These are phyloP conservation scores for Lapara coniferarum DNA, from an alignment of 2,888 invertebrate genomes.

Conservation along the genomic window DNA sequence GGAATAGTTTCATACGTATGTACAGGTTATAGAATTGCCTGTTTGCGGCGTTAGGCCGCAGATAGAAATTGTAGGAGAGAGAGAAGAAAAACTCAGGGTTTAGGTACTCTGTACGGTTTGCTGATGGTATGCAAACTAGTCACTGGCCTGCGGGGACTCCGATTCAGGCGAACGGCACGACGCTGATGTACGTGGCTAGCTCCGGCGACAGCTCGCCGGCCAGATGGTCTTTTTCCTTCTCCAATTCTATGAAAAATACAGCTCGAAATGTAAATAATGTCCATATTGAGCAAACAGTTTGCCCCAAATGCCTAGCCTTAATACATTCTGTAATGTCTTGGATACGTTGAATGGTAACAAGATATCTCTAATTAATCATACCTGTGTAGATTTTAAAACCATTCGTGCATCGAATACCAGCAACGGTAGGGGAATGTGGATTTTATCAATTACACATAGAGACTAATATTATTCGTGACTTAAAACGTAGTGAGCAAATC, in stretches of 20 bases:
- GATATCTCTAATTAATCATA: constrained; percentile 23
- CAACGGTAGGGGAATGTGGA: constrained; percentile 10
- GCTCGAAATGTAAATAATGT: background rate
- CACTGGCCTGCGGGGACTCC: no score
- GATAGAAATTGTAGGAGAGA: no score
- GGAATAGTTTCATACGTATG: background rate
- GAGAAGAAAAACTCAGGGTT: no score
- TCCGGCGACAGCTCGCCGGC: no score
- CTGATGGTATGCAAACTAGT: no score
- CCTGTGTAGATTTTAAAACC: constrained; percentile 14
- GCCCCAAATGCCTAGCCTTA: background rate
- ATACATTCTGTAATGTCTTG: constrained; percentile 5
- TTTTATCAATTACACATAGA: constrained; percentile 7
- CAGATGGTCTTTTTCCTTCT: background rate
- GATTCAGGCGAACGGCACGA: no score
- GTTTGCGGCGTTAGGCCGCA: no score
- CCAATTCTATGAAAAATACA: background rate
- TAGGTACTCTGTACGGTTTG: no score
- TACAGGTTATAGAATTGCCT: no score
- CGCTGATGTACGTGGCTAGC: no score
- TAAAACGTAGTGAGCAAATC: constrained; percentile 55
- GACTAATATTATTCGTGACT: background rate
- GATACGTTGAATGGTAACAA: constrained; percentile 10
- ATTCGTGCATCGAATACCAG: constrained; percentile 20
- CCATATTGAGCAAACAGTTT: background rate